Base-by-base conservation (phyloP, 2,797 vertebrate species). In the Gallinago nigripennis region DNA sequence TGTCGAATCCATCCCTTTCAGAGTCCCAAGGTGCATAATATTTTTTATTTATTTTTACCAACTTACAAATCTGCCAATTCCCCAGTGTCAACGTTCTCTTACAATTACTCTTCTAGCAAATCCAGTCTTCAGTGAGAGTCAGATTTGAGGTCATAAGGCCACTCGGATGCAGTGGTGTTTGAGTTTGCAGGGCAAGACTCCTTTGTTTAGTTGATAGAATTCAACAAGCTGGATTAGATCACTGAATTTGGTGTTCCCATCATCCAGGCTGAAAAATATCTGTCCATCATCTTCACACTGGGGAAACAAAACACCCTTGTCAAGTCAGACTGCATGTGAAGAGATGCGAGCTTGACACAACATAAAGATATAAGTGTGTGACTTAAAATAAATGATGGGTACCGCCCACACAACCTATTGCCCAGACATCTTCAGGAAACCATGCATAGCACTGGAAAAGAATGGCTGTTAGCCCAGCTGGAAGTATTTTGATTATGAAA, bases 121-220 rank as follows among this genome's bases (percentile, higher is more conserved):
- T 97, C 96, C 96, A 95, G 96, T 97, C 94, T 96, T 97, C 97
- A 92, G 85, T 94, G 75, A 95, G 82, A 94, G 92, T 94, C 95
- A 85, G 92, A 97, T 97, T 92, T 93, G 97, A 95, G 96, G 98
- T 99, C 98, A 99, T 98, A 99, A 99, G 99, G 99, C 98, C 98
- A 99, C 99, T 48, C 99, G 98, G 97, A 99, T 99, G 98, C 99
- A 99, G 93, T 99, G 99, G 98, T 99, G 99, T 97, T 99, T 99
- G 95, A 99, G 99, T 97, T 99, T 99, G 98, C 99, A 99, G 94
- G 99, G 99, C 98, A 99, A 98, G 92, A 99, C 98, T 93, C 99
- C 99, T 98, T 98, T 98, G 98, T 99, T 99, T 95, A 99, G 99
- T 98, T 99, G 99, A 98, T 99, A 99, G 96, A 99, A 99, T 97